Conservation (phyloP, 2,888 invertebrate species). For the Piscicola geometra region DNA sequence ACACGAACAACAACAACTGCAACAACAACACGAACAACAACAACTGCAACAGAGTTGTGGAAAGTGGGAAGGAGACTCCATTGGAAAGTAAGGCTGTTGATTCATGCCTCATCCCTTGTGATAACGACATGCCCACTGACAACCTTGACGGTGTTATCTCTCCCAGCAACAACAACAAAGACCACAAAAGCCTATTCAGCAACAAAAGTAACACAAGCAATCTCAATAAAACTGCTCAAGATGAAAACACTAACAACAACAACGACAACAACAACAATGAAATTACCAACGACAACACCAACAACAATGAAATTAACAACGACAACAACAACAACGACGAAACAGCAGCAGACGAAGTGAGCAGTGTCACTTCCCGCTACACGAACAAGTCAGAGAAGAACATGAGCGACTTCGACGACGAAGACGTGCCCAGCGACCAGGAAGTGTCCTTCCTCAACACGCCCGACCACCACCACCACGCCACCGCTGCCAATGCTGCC, state of each 20-base stretch:
- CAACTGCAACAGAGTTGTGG: neutral
- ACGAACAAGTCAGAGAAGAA: slow-evolving; percentile 90
- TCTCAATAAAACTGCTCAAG: too few relatives aligned
- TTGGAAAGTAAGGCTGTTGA: too few relatives aligned
- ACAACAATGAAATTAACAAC: neutral
- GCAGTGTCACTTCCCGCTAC: slow-evolving; percentile 74
- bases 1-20: too few relatives aligned
- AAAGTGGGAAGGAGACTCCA: too few relatives aligned
- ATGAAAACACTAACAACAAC: neutral
- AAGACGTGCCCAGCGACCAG: slow-evolving; percentile 53
- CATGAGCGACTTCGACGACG: slow-evolving; percentile 85
- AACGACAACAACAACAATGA: neutral
- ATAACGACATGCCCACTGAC: too few relatives aligned
- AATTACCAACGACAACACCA: neutral
- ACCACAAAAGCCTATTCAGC: too few relatives aligned
- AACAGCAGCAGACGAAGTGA: slow-evolving; percentile 46
- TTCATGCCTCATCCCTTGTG: too few relatives aligned
- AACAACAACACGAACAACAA: neutral
- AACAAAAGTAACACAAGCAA: too few relatives aligned
- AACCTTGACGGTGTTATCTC: too few relatives aligned
- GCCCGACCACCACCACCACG: slow-evolving; percentile 43
- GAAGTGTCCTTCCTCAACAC: slow-evolving; percentile 50
- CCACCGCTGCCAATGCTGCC: slow-evolving; percentile 45
- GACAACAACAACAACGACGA: slow-evolving; percentile 25
- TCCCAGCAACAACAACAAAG: too few relatives aligned